phyloP scores from a whole-genome alignment of 2,113 vertebrate genomes.

The Myotis lucifugus region DNA sequence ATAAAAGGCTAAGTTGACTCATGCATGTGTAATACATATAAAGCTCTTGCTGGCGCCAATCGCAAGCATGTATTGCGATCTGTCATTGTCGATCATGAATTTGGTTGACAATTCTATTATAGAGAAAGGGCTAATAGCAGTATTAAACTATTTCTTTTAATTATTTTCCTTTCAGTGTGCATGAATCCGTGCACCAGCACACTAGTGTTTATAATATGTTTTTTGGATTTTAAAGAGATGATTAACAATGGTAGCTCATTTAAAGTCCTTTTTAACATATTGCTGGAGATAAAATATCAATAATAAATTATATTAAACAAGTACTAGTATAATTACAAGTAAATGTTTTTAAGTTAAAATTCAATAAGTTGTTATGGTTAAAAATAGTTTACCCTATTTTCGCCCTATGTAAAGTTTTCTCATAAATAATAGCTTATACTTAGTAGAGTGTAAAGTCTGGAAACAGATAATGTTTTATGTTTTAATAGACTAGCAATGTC shows the following conservation, averaged over 20 bases:
- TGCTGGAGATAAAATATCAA: not conserved
- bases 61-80: no score
- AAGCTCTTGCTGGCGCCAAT: no score
- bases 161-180: no score
- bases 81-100: no score
- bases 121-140: no score
- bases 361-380: not conserved
- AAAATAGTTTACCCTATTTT: not conserved
- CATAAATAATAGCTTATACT: not conserved
- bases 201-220: not conserved
- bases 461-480: not conserved
- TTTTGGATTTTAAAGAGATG: not conserved
- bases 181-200: no score
- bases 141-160: no score
- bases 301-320: constrained; percentile 10
- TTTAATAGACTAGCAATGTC: not conserved
- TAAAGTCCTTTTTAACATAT: not conserved
- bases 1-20: no score
- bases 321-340: not conserved
- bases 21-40: no score
- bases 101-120: no score
- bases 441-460: not conserved
- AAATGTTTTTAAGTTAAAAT: constrained; percentile 14
- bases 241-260: not conserved
- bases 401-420: not conserved